A percentile compares a stretch with the other conserved stretches of the same genome.
These are phyloP conservation scores for Eriosoma lanigerum DNA, from an alignment of 1,140 invertebrate species.

Conservation along the genomic window DNA sequence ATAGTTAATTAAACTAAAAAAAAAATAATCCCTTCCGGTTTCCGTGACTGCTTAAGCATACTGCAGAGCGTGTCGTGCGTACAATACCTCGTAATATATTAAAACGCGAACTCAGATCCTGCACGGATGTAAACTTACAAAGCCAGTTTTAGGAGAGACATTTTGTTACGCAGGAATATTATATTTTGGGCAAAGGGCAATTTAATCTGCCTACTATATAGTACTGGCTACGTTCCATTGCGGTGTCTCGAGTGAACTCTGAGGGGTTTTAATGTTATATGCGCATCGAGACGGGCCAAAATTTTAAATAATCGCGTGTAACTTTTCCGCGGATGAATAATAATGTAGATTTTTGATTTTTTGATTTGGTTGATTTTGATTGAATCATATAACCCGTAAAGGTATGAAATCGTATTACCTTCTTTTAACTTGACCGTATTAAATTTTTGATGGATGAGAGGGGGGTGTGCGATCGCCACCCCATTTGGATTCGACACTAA, in stretches of 20 bases:
- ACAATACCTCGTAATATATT: not conserved
- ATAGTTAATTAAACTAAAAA: slow-evolving; percentile 12
- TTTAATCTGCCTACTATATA: not conserved
- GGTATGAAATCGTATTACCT: no score
- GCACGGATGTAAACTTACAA: slow-evolving; percentile 9
- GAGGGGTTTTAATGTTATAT: not conserved
- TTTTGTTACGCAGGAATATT: not conserved
- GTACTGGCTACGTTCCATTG: slow-evolving; percentile 29
- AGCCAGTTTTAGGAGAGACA: slow-evolving; percentile 24
- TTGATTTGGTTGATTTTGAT: no score
- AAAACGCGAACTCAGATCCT: not conserved
- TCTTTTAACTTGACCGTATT: no score
- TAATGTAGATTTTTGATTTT: no score
- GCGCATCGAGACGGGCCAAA: not conserved
- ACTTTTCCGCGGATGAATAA: slow-evolving; percentile 28
- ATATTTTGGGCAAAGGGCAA: not conserved
- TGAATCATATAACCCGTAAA: no score
- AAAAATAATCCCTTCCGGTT: slow-evolving; percentile 11
- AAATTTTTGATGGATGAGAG: no score
- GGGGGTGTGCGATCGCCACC: no score
- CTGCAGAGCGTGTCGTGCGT: not conserved
- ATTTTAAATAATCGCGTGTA: slow-evolving; percentile 30
- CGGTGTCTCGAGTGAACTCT: no score
- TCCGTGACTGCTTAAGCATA: not conserved
- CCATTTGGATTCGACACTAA: no score